Percentiles rank a stretch among this genome's conserved stretches.
phyloP scores from a whole-genome alignment of 2,113 vertebrate genomes.

The Gallinago jamesoni region DNA sequence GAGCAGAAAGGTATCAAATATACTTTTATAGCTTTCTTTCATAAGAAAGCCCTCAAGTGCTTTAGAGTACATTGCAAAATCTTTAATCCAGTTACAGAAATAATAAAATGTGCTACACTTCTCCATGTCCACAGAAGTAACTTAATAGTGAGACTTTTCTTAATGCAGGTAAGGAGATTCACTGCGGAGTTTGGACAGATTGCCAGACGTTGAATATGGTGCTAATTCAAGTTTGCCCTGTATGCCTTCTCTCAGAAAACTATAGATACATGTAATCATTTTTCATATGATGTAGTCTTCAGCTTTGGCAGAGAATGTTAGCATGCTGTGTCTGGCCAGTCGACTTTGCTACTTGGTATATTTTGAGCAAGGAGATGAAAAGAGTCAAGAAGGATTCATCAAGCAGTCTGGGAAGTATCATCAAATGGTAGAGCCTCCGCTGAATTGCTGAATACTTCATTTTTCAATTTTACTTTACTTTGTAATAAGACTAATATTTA shows the following conservation, averaged over 20 bases:
- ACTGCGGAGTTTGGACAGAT: neutral
- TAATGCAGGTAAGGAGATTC: neutral
- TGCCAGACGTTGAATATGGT: neutral
- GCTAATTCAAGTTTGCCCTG: neutral
- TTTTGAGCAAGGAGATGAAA: neutral
- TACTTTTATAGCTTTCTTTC: neutral
- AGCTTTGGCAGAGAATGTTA: neutral
- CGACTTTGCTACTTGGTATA: neutral
- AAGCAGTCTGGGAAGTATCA: neutral
- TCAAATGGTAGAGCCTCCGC: neutral
- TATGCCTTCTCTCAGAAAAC: neutral
- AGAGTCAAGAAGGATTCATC: neutral
- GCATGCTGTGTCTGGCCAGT: neutral
- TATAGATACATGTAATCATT: neutral
- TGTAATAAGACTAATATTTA: neutral
- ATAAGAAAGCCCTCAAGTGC: slow-evolving; percentile 26
- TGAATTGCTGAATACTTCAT: neutral
- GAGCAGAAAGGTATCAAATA: neutral
- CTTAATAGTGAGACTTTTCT: neutral
- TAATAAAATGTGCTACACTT: neutral
- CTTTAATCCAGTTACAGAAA: slow-evolving; percentile 26
- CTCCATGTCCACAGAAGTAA: neutral
- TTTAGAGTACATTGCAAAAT: slow-evolving; percentile 20
- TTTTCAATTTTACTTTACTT: neutral
- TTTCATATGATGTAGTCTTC: neutral